Conservation (phyloP, 1,140 invertebrate species). For the Trachymyrmex cornetzi region DNA sequence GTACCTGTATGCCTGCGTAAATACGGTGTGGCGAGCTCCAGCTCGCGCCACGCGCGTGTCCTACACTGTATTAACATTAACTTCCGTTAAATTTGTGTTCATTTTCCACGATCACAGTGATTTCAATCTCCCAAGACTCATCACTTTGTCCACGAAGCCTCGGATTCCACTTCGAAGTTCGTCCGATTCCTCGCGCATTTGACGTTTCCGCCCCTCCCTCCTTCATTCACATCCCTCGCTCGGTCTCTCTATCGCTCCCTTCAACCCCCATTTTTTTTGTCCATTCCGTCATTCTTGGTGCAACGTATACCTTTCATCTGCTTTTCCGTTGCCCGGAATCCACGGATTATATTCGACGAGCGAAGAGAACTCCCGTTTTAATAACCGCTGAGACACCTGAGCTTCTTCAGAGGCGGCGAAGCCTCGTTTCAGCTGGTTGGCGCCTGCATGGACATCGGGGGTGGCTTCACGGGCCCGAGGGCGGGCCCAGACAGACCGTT, state of each 20-base stretch:
- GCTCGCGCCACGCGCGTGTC: slow-evolving; percentile 21
- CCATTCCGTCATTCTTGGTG: slow-evolving; percentile 19
- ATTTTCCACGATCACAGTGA: slow-evolving; percentile 74
- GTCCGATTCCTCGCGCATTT: slow-evolving; percentile 20
- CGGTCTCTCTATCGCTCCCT: background rate
- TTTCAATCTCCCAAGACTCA: slow-evolving; percentile 47
- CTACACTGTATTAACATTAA: slow-evolving; percentile 42
- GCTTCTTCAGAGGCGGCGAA: slow-evolving; percentile 84
- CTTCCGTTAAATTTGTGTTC: slow-evolving; percentile 70
- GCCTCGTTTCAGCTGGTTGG: slow-evolving; percentile 86
- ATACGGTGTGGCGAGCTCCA: slow-evolving; percentile 45
- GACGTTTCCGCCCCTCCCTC: background rate
- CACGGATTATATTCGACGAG: slow-evolving; percentile 19
- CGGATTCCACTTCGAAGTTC: slow-evolving; percentile 16
- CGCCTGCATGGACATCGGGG: slow-evolving; percentile 85
- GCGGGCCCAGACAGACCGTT: slow-evolving; percentile 85
- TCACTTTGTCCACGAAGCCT: slow-evolving; percentile 47
- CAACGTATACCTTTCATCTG: slow-evolving; percentile 23
- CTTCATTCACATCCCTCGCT: background rate
- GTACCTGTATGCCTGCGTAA: background rate
- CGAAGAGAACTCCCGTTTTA: slow-evolving; percentile 71
- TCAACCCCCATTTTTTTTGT: background rate
- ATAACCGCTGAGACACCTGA: slow-evolving; percentile 85
- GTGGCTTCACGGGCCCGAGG: slow-evolving; percentile 84
- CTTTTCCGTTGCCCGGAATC: background rate